A percentile compares a stretch with the other conserved stretches of the same genome.
Evolutionary conservation across 2,888 invertebrate species (phyloP).

Genomic region (Anaspis maculata): DNA sequence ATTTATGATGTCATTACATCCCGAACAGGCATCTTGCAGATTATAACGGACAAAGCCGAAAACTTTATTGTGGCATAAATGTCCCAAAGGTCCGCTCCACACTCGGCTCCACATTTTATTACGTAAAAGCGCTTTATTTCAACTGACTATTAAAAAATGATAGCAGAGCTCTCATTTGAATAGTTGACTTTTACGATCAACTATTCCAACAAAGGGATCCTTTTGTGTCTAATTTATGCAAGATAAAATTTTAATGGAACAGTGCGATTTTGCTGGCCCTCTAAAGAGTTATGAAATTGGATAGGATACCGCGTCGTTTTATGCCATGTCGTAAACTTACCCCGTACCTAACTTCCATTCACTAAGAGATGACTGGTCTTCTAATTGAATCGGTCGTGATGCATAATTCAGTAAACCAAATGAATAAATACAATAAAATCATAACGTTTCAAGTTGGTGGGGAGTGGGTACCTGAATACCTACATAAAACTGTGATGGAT

Average conservation of each 20-base stretch:
- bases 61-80: slow-evolving; percentile 37
- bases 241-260: slow-evolving; percentile 20
- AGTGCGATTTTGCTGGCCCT: slow-evolving; percentile 13
- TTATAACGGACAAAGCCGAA: slow-evolving; percentile 32
- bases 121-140: slow-evolving; percentile 11
- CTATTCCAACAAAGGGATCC: slow-evolving; percentile 13
- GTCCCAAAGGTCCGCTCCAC: slow-evolving; percentile 27
- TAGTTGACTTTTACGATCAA: slow-evolving; percentile 21
- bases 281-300: slow-evolving; percentile 15
- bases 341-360: too few species aligned
- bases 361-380: too few species aligned
- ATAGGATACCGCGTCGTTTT: slow-evolving; percentile 11
- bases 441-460: too few species aligned
- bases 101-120: slow-evolving; percentile 32
- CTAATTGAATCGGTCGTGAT: slow-evolving; percentile 15
- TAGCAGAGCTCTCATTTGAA: slow-evolving; percentile 13
- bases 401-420: too few species aligned
- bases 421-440: too few species aligned
- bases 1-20: slow-evolving; percentile 36
- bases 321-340: slow-evolving; percentile 11
- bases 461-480: too few species aligned
- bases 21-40: slow-evolving; percentile 32
- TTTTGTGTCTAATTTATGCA: slow-evolving; percentile 24
- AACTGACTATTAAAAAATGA: slow-evolving; percentile 20
- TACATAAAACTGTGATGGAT: too few species aligned